phyloP scores from a whole-genome alignment of 64 coral and sea anemone species.

The Montipora cactus region DNA sequence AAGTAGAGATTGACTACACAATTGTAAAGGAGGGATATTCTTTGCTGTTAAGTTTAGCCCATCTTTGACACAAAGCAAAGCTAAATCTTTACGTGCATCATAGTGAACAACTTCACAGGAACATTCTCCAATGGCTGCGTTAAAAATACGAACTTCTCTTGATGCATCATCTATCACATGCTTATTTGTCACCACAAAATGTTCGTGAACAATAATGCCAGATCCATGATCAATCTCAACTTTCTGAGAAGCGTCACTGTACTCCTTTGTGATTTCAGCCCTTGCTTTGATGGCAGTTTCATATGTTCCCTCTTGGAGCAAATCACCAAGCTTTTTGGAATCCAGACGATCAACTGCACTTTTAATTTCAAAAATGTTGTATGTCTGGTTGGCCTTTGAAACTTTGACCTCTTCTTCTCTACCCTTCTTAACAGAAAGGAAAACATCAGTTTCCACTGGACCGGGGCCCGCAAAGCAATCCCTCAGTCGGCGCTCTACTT shows the following conservation, averaged over 20 bases:
- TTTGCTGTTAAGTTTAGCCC: too few relatives aligned
- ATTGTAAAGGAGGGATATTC: too few relatives aligned
- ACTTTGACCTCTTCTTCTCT: too few relatives aligned
- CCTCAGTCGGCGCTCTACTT: neutral
- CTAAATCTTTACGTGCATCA: too few relatives aligned
- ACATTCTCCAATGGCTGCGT: too few relatives aligned
- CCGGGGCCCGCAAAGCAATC: neutral
- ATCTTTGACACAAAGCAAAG: too few relatives aligned
- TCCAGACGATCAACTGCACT: neutral
- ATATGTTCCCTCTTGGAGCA: neutral
- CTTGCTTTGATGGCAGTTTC: neutral
- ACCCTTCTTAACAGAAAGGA: too few relatives aligned
- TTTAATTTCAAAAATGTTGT: constrained; percentile 8
- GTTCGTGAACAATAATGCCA: neutral
- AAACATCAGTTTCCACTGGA: too few relatives aligned
- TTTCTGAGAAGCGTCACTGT: neutral
- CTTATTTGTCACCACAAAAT: neutral
- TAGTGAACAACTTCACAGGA: too few relatives aligned
- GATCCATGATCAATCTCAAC: neutral
- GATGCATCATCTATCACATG: neutral
- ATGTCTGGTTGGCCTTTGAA: neutral
- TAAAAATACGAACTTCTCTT: too few relatives aligned
- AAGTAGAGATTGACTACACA: too few relatives aligned
- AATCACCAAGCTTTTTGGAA: neutral
- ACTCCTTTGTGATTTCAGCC: neutral